phyloP scores from a whole-genome alignment of 2,888 invertebrate species.

The Axea sp. region DNA sequence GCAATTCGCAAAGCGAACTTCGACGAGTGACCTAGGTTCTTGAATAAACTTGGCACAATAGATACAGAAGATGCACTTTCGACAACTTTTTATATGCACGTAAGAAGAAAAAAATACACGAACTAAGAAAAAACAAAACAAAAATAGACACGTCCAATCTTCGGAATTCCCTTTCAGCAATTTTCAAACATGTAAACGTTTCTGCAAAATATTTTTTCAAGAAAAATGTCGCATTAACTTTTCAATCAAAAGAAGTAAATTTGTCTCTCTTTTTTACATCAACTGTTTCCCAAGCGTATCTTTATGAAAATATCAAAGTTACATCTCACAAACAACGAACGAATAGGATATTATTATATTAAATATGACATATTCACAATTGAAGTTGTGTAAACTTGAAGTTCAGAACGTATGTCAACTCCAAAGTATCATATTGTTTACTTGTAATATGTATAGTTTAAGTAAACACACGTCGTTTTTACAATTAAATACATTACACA shows the following conservation, averaged over 20 bases:
- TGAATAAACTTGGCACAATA: slow-evolving; percentile 51
- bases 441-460: too few relatives aligned
- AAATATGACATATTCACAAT: slow-evolving; percentile 11
- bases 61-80: slow-evolving; percentile 47
- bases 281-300: too few relatives aligned
- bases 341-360: slow-evolving; percentile 9
- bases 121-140: slow-evolving; percentile 9
- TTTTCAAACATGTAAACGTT: neutral
- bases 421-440: too few relatives aligned
- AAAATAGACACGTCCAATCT: slow-evolving; percentile 12
- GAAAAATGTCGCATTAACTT: too few relatives aligned
- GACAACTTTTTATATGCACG: slow-evolving; percentile 11
- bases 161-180: neutral
- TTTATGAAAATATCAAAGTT: slow-evolving; percentile 7
- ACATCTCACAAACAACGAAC: neutral
- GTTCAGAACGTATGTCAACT: too few relatives aligned
- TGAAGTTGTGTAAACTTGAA: slow-evolving; percentile 4
- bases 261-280: too few relatives aligned
- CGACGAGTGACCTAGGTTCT: slow-evolving; percentile 61
- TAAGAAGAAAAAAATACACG: slow-evolving; percentile 7
- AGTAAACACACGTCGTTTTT: too few relatives aligned
- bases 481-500: too few relatives aligned
- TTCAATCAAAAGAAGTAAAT: too few relatives aligned
- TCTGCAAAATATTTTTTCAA: too few relatives aligned
- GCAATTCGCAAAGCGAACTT: slow-evolving; percentile 63